phyloP scores from a whole-genome alignment of 2,888 invertebrate species.

The Zelleria hepariella region DNA sequence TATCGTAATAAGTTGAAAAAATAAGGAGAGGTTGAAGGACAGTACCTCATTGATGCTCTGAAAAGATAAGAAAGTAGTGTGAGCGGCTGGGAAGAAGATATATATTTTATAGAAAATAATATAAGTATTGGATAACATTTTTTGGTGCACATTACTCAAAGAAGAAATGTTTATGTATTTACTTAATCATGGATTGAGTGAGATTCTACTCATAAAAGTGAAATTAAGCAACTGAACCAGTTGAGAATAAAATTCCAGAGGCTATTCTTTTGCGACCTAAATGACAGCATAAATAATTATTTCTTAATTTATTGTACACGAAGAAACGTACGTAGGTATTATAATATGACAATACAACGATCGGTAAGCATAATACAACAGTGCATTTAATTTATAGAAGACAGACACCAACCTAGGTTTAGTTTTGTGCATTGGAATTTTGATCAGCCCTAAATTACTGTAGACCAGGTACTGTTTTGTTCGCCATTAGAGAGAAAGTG shows the following conservation, averaged over 20 bases:
- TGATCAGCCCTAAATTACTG: no score
- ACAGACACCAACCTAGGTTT: background rate
- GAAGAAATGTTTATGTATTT: background rate
- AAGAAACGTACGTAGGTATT: background rate
- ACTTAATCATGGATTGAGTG: background rate
- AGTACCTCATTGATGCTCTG: constrained; percentile 75
- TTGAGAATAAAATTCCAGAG: background rate
- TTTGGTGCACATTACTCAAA: background rate
- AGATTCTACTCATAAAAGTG: background rate
- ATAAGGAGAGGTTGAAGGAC: constrained; percentile 42
- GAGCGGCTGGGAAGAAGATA: constrained; percentile 40
- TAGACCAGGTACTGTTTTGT: no score
- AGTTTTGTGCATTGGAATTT: no score
- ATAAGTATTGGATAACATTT: background rate
- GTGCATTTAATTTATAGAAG: background rate
- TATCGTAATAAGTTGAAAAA: constrained; percentile 10
- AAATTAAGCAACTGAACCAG: background rate
- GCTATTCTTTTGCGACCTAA: background rate
- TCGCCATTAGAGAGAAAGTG: no score
- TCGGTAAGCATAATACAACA: background rate
- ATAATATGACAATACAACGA: background rate
- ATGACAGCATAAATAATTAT: background rate
- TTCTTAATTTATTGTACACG: background rate
- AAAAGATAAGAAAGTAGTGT: constrained; percentile 72
- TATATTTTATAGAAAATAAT: background rate